Evolutionary conservation across 2,113 vertebrate species (phyloP).

Genomic region (Hyperopisus bebe): DNA sequence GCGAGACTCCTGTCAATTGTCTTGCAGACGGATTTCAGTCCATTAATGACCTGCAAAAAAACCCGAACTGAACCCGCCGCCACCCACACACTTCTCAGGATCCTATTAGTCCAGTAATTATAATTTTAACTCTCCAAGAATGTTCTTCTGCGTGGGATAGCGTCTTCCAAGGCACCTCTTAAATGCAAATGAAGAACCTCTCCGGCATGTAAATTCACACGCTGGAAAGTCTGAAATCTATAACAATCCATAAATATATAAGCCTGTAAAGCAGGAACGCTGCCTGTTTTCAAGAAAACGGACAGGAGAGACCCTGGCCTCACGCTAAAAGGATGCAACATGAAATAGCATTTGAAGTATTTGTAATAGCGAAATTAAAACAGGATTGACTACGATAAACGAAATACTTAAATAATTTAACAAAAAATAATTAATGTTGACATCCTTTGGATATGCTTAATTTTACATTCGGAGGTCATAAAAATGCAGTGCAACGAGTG

Average conservation of each 20-base stretch:
- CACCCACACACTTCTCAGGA: conserved; percentile 1
- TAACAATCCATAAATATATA: not conserved
- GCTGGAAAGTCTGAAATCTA: conserved; percentile 5
- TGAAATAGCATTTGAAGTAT: conserved; percentile 42
- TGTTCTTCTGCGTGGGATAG: conserved; percentile 15
- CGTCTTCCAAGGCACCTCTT: conserved; percentile 18
- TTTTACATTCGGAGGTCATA: conserved; percentile 3
- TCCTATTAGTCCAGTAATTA: conserved; percentile 14
- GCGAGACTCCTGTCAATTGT: not conserved
- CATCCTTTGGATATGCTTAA: conserved; percentile 15
- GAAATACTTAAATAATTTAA: conserved; percentile 13
- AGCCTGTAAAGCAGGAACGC: not conserved
- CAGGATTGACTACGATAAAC: conserved; percentile 10
- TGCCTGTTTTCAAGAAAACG: conserved; percentile 49
- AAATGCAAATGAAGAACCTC: conserved; percentile 13
- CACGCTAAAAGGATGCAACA: conserved; percentile 56
- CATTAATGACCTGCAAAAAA: conserved; percentile 7
- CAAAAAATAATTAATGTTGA: conserved; percentile 1
- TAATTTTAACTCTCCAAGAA: conserved; percentile 18
- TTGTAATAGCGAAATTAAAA: conserved; percentile 52
- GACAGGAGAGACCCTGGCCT: conserved; percentile 44
- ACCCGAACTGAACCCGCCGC: not conserved
- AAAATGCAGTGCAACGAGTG: conserved; percentile 8
- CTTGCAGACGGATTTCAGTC: conserved; percentile 8
- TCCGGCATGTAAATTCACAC: conserved; percentile 1